These are phyloP conservation scores for Deilephila elpenor DNA, from an alignment of 2,888 invertebrate genomes.

Conservation along the genomic window DNA sequence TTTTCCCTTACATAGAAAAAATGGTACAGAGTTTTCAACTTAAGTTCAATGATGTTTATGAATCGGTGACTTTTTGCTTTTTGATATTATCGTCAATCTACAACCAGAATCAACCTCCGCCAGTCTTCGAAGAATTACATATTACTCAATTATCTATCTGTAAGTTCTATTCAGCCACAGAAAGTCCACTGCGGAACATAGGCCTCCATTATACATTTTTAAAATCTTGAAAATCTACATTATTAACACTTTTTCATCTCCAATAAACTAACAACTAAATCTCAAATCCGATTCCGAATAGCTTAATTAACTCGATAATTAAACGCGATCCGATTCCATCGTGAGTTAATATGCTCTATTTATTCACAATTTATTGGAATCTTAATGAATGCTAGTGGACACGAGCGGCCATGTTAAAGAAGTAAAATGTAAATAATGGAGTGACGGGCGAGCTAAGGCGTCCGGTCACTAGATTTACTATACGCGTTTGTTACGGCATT, in stretches of 20 bases:
- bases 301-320: constrained; percentile 8
- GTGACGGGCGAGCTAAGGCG: constrained; percentile 28
- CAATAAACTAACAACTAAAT: neutral
- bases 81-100: no score
- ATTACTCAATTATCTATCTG: no score
- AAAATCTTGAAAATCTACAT: no score
- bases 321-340: neutral
- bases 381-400: constrained; percentile 17
- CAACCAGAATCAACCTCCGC: no score
- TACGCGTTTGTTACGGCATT: neutral
- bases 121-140: no score
- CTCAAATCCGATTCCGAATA: neutral
- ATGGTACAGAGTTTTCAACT: no score
- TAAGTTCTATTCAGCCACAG: no score
- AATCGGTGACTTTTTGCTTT: no score
- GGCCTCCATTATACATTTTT: no score
- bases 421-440: constrained; percentile 35
- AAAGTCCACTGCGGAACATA: no score
- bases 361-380: constrained; percentile 16
- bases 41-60: no score
- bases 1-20: no score
- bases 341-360: constrained; percentile 20
- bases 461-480: constrained; percentile 12
- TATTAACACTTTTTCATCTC: neutral
- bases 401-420: constrained; percentile 9